A percentile compares a stretch with the other conserved stretches of the same genome.
Conservation (phyloP, 1,140 invertebrate genomes). For the Chymomyza costata region DNA sequence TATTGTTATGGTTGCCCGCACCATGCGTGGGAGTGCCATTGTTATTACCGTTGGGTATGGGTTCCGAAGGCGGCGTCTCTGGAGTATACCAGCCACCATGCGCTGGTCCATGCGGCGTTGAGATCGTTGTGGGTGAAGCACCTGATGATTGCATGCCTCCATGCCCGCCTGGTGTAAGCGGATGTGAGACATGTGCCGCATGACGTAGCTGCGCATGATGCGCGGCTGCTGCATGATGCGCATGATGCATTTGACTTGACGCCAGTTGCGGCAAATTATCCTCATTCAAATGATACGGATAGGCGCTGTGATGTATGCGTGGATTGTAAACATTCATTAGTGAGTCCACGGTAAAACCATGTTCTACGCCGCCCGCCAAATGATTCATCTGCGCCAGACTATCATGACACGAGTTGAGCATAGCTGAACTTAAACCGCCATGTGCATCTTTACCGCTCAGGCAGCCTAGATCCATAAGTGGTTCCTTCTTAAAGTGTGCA, state of each 20-base stretch:
- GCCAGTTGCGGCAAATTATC: slow-evolving; percentile 63
- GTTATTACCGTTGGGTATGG: slow-evolving; percentile 34
- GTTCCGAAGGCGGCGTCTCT: slow-evolving; percentile 73
- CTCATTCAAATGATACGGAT: slow-evolving; percentile 74
- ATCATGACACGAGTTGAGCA: slow-evolving; percentile 74
- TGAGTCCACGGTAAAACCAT: slow-evolving; percentile 74
- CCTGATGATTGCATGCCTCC: slow-evolving; percentile 58
- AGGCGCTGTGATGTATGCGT: slow-evolving; percentile 72
- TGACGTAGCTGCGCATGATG: slow-evolving; percentile 64
- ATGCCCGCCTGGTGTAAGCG: slow-evolving; percentile 54
- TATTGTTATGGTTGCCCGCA: slow-evolving; percentile 40
- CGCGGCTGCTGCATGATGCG: slow-evolving; percentile 63
- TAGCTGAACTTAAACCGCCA: slow-evolving; percentile 42
- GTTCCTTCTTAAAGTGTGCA: slow-evolving; percentile 70
- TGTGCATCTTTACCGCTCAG: slow-evolving; percentile 64
- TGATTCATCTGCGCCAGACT: slow-evolving; percentile 75
- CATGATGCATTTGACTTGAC: slow-evolving; percentile 60
- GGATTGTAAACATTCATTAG: slow-evolving; percentile 75
- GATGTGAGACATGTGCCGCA: slow-evolving; percentile 61
- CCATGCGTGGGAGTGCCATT: slow-evolving; percentile 33
- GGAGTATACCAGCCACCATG: slow-evolving; percentile 75
- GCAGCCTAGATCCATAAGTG: slow-evolving; percentile 67
- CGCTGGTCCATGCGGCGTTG: slow-evolving; percentile 66
- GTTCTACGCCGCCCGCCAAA: slow-evolving; percentile 57
- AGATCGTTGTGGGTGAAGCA: slow-evolving; percentile 68